Evolutionary conservation across 2,113 vertebrate genomes (phyloP).

Genomic region (Galbula dea): DNA sequence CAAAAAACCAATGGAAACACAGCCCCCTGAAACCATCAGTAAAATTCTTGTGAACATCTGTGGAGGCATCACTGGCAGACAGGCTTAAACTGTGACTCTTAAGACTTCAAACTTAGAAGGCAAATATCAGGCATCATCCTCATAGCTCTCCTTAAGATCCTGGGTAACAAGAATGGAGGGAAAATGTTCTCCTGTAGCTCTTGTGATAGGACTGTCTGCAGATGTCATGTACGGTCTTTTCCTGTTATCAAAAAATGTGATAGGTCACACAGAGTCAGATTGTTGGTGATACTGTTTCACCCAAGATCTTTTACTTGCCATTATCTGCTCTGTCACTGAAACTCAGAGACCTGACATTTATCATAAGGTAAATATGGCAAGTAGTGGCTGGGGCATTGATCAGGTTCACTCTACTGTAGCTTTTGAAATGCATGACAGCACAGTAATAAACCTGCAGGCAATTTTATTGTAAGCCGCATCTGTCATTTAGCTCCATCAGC

Average conservation of each 20-base stretch:
- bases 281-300: not conserved
- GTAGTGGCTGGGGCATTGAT: not conserved
- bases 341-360: constrained; percentile 11
- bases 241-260: not conserved
- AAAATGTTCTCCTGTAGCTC: not conserved
- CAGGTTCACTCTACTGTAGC: not conserved
- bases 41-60: not conserved
- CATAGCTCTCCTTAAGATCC: not conserved
- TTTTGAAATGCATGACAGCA: constrained; percentile 34
- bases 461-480: constrained; percentile 14
- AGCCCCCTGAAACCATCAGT: not conserved
- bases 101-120: not conserved
- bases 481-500: not conserved
- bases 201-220: not conserved
- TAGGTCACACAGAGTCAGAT: not conserved
- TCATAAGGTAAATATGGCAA: constrained; percentile 30
- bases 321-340: not conserved
- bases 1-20: not conserved
- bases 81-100: not conserved
- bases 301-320: not conserved
- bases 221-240: not conserved
- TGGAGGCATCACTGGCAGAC: not conserved
- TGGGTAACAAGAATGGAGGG: not conserved
- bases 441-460: constrained; percentile 8
- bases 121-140: not conserved